Evolutionary conservation across 2,113 vertebrate species (phyloP).

Genomic region (Scolopax mira): DNA sequence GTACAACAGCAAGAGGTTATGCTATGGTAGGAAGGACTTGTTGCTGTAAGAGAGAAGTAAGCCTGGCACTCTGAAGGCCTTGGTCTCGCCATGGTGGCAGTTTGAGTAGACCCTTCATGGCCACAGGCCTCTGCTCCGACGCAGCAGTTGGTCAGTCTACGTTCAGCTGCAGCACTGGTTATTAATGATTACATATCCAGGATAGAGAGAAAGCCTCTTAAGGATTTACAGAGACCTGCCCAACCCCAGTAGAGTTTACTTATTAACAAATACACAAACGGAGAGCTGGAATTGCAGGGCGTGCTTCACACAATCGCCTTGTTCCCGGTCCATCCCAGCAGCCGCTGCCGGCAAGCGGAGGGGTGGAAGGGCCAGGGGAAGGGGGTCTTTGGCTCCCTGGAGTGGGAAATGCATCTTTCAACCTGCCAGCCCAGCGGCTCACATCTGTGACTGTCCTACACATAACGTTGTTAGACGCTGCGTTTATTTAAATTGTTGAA

Average conservation of each 20-base stretch:
- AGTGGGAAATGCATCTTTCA: accelerated
- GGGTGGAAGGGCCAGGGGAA: accelerated
- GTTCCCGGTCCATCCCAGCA: neutral
- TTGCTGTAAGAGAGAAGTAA: neutral
- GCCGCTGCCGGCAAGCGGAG: neutral
- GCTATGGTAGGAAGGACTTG: neutral
- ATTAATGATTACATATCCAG: neutral
- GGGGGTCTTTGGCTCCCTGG: neutral
- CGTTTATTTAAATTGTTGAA: neutral
- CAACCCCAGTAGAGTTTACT: constrained; percentile 31
- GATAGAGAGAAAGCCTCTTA: neutral
- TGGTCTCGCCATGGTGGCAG: accelerated
- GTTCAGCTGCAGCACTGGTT: neutral
- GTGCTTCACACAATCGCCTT: accelerated
- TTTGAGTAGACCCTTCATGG: neutral
- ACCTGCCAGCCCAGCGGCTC: neutral
- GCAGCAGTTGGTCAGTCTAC: accelerated
- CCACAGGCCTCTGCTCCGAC: neutral
- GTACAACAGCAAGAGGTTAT: neutral
- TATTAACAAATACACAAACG: constrained; percentile 39
- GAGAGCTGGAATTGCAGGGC: neutral
- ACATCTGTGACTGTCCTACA: neutral
- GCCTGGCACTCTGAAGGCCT: neutral
- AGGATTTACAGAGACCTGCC: neutral
- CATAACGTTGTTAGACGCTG: neutral